These are phyloP conservation scores for Bolinopsis microptera DNA, from an alignment of 37 sponge, comb jelly and placozoan species.

Conservation along the genomic window DNA sequence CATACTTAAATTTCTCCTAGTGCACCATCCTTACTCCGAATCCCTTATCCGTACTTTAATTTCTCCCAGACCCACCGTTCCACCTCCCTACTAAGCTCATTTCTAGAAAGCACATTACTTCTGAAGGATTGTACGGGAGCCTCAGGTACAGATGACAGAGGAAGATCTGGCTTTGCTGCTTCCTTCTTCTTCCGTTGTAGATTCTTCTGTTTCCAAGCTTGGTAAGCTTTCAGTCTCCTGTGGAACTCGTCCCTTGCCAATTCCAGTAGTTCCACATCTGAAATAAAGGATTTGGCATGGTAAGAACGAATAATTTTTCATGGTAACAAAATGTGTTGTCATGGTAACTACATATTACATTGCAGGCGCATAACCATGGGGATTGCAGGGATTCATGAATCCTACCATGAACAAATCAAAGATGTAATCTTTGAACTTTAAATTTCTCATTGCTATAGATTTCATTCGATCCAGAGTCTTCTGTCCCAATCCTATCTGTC, in stretches of 20 bases:
- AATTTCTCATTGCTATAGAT: no score
- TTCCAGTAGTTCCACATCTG: slow-evolving; percentile 90
- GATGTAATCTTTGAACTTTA: no score
- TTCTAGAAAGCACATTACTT: not conserved
- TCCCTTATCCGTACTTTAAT: not conserved
- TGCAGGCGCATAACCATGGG: no score
- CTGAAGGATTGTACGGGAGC: not conserved
- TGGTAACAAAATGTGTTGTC: not conserved
- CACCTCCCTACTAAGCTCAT: not conserved
- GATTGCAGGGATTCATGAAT: no score
- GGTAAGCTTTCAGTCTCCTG: slow-evolving; percentile 88
- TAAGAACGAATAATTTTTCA: not conserved
- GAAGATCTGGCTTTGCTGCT: slow-evolving; percentile 40
- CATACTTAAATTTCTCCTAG: no score
- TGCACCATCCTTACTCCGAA: no score
- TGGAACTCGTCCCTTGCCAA: slow-evolving; percentile 95
- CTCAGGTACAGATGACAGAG: not conserved
- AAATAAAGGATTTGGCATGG: not conserved
- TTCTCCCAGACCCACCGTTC: not conserved
- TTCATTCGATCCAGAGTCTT: no score
- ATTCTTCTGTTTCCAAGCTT: slow-evolving; percentile 93
- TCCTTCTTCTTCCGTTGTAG: slow-evolving; percentile 73
- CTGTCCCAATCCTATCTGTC: no score
- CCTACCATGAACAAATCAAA: no score
- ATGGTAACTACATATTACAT: no score